phyloP scores from a whole-genome alignment of 2,888 invertebrate genomes.

The Antheraea assamensis region DNA sequence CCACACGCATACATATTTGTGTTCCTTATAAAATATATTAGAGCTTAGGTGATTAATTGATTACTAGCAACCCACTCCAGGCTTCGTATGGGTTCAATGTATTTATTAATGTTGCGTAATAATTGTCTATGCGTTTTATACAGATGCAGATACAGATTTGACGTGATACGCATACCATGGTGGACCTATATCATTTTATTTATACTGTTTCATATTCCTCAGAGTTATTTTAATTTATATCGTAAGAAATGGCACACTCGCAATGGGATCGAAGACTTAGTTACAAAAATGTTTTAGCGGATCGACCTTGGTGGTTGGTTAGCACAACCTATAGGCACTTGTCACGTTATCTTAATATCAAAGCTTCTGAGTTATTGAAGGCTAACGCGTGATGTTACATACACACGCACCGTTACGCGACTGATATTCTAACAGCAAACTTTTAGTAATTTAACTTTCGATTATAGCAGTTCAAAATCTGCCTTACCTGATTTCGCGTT shows the following conservation, averaged over 20 bases:
- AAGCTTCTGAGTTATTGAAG: slow-evolving; percentile 35
- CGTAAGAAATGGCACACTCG: too few relatives aligned
- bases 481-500: not conserved
- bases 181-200: not conserved
- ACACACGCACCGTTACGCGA: slow-evolving; percentile 51
- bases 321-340: slow-evolving; percentile 27
- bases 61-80: not conserved
- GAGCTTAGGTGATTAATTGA: not conserved
- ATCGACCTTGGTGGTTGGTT: slow-evolving; percentile 35
- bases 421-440: slow-evolving; percentile 18
- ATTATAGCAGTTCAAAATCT: too few relatives aligned
- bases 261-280: slow-evolving; percentile 13
- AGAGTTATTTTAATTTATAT: not conserved
- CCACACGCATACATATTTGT: not conserved
- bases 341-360: slow-evolving; percentile 30
- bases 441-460: too few relatives aligned
- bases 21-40: not conserved
- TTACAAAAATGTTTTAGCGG: slow-evolving; percentile 33
- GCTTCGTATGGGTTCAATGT: too few relatives aligned
- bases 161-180: too few relatives aligned
- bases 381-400: slow-evolving; percentile 46
- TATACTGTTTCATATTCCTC: not conserved
- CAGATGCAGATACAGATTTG: too few relatives aligned
- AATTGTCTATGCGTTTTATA: too few relatives aligned
- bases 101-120: too few relatives aligned